Percentiles rank a stretch among this genome's conserved stretches.
These are phyloP conservation scores for Scopus umbretta DNA, from an alignment of 2,113 vertebrate genomes.

Conservation along the genomic window DNA sequence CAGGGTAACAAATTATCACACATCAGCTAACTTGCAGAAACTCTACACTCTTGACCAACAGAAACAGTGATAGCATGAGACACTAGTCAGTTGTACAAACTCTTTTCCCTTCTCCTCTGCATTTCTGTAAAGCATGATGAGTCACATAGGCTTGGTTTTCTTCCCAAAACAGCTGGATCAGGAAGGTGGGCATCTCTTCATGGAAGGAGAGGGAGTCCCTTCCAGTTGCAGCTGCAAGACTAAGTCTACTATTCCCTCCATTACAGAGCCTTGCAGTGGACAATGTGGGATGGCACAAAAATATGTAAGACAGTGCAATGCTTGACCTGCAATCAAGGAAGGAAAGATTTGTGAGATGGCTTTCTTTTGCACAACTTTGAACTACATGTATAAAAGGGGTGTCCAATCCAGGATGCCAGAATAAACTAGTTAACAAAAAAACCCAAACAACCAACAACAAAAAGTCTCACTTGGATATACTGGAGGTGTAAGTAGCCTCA, in stretches of 20 bases:
- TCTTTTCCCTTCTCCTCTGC: neutral
- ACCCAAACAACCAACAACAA: neutral
- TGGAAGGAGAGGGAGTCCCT: neutral
- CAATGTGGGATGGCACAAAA: neutral
- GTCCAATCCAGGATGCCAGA: neutral
- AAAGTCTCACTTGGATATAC: neutral
- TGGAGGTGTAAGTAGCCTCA: neutral
- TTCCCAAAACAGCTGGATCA: neutral
- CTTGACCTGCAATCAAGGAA: neutral
- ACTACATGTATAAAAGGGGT: neutral
- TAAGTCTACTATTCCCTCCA: neutral
- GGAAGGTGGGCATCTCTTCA: neutral
- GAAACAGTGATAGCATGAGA: neutral
- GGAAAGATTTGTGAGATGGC: neutral
- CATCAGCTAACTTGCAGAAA: neutral
- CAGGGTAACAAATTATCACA: neutral
- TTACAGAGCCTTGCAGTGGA: neutral
- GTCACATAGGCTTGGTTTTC: neutral
- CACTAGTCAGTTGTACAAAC: neutral
- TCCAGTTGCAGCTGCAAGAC: neutral
- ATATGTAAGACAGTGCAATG: neutral
- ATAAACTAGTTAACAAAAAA: neutral
- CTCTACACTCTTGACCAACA: neutral
- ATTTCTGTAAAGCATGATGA: neutral
- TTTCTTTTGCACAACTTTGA: neutral